These are phyloP conservation scores for Catostylus mosaicus DNA, from an alignment of 30 jellyfish, hydroid and myxozoan species.

Conservation along the genomic window DNA sequence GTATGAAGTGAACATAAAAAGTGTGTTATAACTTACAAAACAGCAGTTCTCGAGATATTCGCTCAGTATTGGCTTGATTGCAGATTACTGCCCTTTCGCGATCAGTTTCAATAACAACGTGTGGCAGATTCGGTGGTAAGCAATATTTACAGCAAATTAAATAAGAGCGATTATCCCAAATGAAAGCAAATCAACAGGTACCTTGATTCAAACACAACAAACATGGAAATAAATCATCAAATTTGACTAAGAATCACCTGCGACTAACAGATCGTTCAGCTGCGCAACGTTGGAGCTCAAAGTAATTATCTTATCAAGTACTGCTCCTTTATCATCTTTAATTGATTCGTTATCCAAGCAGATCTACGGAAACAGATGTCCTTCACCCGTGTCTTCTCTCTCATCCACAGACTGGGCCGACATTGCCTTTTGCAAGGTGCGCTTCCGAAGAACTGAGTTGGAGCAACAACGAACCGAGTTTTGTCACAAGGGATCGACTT, in stretches of 20 bases:
- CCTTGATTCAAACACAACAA: not conserved
- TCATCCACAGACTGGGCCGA: no score
- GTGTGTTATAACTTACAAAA: no score
- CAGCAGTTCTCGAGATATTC: no score
- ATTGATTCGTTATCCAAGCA: no score
- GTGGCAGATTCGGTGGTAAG: not conserved
- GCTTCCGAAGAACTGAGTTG: no score
- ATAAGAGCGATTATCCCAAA: not conserved
- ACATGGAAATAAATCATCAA: not conserved
- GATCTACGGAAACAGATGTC: no score
- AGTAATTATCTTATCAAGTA: not conserved
- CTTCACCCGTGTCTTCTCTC: no score
- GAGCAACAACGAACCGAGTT: no score
- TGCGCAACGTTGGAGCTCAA: not conserved
- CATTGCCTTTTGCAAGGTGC: no score
- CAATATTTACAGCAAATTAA: not conserved
- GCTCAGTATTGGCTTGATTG: no score
- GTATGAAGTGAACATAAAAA: no score
- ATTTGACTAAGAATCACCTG: constrained; percentile 5
- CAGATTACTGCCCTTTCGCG: not conserved
- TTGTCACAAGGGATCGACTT: no score
- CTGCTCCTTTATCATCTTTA: not conserved
- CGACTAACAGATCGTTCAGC: not conserved
- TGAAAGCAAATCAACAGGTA: constrained; percentile 1
- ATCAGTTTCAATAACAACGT: not conserved